Base-by-base conservation (phyloP, 2,888 invertebrate species). In the Augiades crinisus region DNA sequence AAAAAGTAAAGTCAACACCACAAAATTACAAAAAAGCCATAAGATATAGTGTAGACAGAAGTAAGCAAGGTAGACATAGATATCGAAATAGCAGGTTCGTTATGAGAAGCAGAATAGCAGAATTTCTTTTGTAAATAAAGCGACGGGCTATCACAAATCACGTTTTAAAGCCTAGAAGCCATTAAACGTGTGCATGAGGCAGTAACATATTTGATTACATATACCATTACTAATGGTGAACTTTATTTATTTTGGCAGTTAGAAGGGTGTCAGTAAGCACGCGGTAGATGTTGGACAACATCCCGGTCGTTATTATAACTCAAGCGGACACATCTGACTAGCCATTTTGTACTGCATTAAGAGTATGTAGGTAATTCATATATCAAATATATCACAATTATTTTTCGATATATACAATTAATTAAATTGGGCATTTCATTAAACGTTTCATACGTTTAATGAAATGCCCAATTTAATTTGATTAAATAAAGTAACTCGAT, bases 231-330 rank as follows among this genome's bases (percentile, higher is more conserved):
- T 56, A 62, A 59, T 63, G 56, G 63, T 60, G 61, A 60, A 62
- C 58, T 66, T 60, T 76, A 78, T 77, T 78, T 76, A 72, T 74
- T 70, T 73, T 73, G 75, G 75, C 76, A 65, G 67, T 72, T 73
- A 67, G 65, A 65, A 64, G 64, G 65, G 65, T 67, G 53, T 58
- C 58, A 55, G 53, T 57, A 63, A 5, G 45, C 43, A 53, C 50
- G 21, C 40, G 47, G 16, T 47, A 21, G 12, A 40, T 37, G 58
- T 75, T 81, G 76, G 80, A 78, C 40, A 55, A 56, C 60, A 60
- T 80, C 80, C 78, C 72, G 75, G 71, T 65, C 58, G 69, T 70
- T 74, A 70, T 65, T 72, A 71, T 75, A 69, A 72, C 67, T 72
- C 66, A 68, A 72, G 56, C 45, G 60, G 69, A 62, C 66, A 70